Base-by-base conservation (phyloP, 2,113 vertebrate species). In the Variabilichromis moorii region DNA sequence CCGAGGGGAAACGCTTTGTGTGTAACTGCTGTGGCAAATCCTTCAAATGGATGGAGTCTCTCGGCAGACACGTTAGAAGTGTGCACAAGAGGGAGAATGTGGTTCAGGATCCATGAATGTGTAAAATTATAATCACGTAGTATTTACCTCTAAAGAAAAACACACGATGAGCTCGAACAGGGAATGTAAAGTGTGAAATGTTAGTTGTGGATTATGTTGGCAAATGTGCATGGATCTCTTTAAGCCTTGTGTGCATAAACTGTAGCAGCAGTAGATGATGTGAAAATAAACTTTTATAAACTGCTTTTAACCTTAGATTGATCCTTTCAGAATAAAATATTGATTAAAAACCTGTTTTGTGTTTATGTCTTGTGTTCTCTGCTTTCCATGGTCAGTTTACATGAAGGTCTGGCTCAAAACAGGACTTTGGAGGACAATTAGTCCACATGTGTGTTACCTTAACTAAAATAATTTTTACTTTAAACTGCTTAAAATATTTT, bases 1-100 rank as follows among this genome's bases (percentile, higher is more conserved):
- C 92, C 0, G 94, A 96, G 33, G 95, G 94, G 5, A 96, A 96
- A 54, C 94, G 88, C n/a, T 95, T 91, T 35, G 50, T 94, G 8
- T 96, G 95, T 7, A 92, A 68, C 16, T 92, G 84, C 8, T 94
- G 94, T 85, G 93, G 91, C 0, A 95, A 96, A 66, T 94, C 93
- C 51, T 95, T 95, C 35, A 95, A 96, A 21, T 96, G 94, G 94
- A 95, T 95, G 93, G 94, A 95, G 88, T 94, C 94, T 73, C 94
- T 96, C 0, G 92, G 92, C 50, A 89, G 94, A 35, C 95, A 96
- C n/a, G 28, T 93, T 7, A 82, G 93, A 26, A 91, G 91, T 9
- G 92, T 92, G 12, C 95, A 96, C 47, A 95, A 94, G 82, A 91
- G 85, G 24, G 91, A 92, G 0, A 88, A 87, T 9, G 11, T 86